Evolutionary conservation across 1,140 invertebrate genomes (phyloP), one percentile per base, ranked within the genome.

Genomic region (Diuraphis noxia): DNA sequence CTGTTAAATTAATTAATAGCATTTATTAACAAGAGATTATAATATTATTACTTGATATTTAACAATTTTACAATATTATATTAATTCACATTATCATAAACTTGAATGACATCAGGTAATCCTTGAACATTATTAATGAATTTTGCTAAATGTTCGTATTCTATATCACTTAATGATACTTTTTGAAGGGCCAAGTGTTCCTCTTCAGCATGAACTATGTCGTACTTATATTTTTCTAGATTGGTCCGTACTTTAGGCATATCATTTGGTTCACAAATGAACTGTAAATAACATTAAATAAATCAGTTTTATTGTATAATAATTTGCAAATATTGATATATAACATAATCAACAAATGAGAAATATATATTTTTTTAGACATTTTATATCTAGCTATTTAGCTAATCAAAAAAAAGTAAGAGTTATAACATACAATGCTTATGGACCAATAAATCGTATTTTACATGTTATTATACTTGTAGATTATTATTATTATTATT

Each of bases 211-310:
- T 49, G 41, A n/a, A 91, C 13, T 49, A 91, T 82, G 7, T 52
- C 89, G 49, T 91, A 91, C 1, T 82, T 91, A 17, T 38, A 91
- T 79, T 81, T 91, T 81, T 91, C 89, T 30, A 91, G 43, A 19
- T 82, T 91, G 34, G 43, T 79, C 5, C 43, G 77, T n/a, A 91
- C 43, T 91, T 91, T 91, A 9, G 25, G 1, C 2, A 91, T 79
- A 30, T 36, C 34, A 82, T 91, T 81, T 81, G 89, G 89, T 38
- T 91, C 89, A 91, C 89, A 91, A 19, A 82, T 0, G 82, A 91
- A 91, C 89, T 91, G 72, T 23, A 90, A 90, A 79, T 36, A 25
- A 63, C n/a, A 49, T 72, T 63, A 40, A 72, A 63, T 2, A n/a
- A 77, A 23, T 63, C 30, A 63, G 10, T 63, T 30, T 63, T 30